These are phyloP conservation scores for Litocranius walleri DNA, from an alignment of 2,113 vertebrate genomes.

Conservation along the genomic window DNA sequence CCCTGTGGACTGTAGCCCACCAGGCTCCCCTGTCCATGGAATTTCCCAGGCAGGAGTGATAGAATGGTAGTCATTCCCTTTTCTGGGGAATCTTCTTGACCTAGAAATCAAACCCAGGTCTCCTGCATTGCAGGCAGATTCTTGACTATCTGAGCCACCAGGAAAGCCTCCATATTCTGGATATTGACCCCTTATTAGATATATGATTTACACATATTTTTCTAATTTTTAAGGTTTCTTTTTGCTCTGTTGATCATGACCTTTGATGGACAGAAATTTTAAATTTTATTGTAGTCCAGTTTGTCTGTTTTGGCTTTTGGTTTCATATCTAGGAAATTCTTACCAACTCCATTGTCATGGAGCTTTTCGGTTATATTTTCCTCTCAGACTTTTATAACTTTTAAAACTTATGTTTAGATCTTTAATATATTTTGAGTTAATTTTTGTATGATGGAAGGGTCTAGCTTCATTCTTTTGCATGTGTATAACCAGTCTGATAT, in stretches of 20 bases:
- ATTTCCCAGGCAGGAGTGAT: neutral
- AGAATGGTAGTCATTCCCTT: neutral
- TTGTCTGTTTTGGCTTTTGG: neutral
- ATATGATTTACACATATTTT: neutral
- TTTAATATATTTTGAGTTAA: neutral
- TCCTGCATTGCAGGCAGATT: neutral
- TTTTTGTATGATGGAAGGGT: neutral
- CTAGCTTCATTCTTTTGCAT: neutral
- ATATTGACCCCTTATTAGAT: neutral
- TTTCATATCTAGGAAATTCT: neutral
- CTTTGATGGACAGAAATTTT: neutral
- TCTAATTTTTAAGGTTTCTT: neutral
- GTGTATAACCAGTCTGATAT: neutral
- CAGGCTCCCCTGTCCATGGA: neutral
- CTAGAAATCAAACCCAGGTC: neutral
- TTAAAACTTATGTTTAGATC: neutral
- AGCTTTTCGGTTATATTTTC: neutral
- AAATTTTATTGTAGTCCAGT: neutral
- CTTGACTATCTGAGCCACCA: neutral
- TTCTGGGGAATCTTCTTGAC: neutral
- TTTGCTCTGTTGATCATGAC: neutral
- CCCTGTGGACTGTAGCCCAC: neutral
- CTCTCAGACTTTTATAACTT: neutral
- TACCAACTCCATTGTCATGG: neutral
- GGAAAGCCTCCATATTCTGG: neutral